Percentiles rank a stretch among this genome's conserved stretches.
These are phyloP conservation scores for Amphilophus citrinellus DNA, from an alignment of 2,113 vertebrate genomes.

Conservation along the genomic window DNA sequence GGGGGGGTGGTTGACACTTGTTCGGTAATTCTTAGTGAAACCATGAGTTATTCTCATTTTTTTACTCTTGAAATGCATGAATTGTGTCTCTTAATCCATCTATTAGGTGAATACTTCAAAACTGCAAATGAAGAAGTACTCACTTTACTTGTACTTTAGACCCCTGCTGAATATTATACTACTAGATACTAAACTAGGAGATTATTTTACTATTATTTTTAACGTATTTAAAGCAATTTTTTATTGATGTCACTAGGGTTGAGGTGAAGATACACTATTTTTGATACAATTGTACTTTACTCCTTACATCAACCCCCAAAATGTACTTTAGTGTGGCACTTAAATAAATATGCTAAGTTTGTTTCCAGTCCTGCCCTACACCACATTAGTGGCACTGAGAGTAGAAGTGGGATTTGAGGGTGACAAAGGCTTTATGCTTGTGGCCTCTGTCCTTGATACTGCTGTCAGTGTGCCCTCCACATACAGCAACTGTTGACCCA, in stretches of 20 bases:
- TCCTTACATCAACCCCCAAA: not conserved
- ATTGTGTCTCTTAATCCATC: not conserved
- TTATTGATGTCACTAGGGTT: not conserved
- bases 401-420: conserved; percentile 37
- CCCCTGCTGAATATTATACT: not conserved
- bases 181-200: not conserved
- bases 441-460: conserved; percentile 74
- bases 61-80: not conserved
- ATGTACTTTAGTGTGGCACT: not conserved
- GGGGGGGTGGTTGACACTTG: not conserved
- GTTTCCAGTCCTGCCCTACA: not conserved
- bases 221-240: not conserved
- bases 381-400: conserved; percentile 11
- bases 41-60: not conserved
- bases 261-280: not conserved
- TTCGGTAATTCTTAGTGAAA: not conserved
- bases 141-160: not conserved
- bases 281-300: conserved; percentile 7
- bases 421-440: conserved; percentile 52
- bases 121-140: not conserved
- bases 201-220: not conserved
- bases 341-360: not conserved
- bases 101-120: not conserved
- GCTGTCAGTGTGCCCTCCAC: conserved; percentile 71
- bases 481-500: conserved; percentile 68